Evolutionary conservation across 2,113 vertebrate species (phyloP).

Genomic region (Anguilla japonica): DNA sequence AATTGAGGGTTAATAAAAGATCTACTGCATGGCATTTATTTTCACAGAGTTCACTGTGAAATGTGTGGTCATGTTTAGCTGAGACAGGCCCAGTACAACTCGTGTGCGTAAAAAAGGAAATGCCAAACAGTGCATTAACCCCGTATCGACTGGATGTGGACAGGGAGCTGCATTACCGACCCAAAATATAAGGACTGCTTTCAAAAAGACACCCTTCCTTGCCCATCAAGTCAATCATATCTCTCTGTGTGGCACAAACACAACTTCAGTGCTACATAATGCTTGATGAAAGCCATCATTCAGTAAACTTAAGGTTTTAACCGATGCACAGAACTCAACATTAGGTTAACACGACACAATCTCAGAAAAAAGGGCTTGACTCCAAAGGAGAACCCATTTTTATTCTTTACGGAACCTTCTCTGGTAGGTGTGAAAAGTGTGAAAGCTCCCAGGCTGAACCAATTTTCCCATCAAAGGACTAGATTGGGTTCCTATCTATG

Average conservation of each 20-base stretch:
- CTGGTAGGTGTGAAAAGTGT: no score
- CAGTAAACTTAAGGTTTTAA: no score
- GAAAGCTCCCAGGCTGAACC: no score
- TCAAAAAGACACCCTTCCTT: neutral
- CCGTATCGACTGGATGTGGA: neutral
- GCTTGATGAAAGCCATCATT: no score
- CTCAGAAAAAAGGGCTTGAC: no score
- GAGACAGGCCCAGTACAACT: neutral
- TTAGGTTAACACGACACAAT: no score
- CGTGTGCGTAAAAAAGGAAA: neutral
- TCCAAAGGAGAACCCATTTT: no score
- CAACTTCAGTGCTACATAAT: neutral
- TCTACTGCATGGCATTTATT: neutral
- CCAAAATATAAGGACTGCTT: neutral
- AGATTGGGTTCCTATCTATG: no score
- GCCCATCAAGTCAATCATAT: neutral
- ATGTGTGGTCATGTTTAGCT: constrained; percentile 5
- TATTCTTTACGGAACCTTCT: no score
- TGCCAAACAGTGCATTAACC: neutral
- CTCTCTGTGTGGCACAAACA: neutral
- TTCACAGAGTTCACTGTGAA: neutral
- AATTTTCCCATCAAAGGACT: no score
- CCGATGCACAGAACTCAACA: no score
- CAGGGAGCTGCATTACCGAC: neutral
- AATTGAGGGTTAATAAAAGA: neutral